These are phyloP conservation scores for Odontomyia ornata DNA, from an alignment of 2,888 invertebrate species.

Conservation along the genomic window DNA sequence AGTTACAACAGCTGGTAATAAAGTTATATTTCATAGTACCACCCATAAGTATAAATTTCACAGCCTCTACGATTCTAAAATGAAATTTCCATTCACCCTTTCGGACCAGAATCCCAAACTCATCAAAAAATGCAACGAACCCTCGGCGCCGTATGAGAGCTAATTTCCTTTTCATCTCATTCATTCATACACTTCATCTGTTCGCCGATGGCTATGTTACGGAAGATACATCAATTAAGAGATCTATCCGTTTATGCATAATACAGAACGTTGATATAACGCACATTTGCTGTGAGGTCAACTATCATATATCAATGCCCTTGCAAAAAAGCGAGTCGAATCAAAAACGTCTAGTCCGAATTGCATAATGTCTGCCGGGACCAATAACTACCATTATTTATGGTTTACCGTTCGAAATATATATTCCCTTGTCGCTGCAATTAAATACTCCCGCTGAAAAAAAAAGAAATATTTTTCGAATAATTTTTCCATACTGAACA, in stretches of 20 bases:
- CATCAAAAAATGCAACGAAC: no score
- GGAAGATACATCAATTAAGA: conserved; percentile 42
- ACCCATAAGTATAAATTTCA: conserved; percentile 35
- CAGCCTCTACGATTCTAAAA: conserved; percentile 13
- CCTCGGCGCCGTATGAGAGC: not conserved
- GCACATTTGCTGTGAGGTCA: conserved; percentile 27
- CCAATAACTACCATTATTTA: conserved; percentile 39
- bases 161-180: conserved; percentile 5
- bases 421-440: conserved; percentile 26
- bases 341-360: conserved; percentile 26
- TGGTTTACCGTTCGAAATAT: conserved; percentile 23
- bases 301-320: conserved; percentile 25
- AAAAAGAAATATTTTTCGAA: conserved; percentile 13
- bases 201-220: not conserved
- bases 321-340: conserved; percentile 31
- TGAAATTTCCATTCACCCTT: conserved; percentile 31
- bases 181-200: not conserved
- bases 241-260: conserved; percentile 29
- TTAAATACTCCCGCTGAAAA: not conserved
- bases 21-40: conserved; percentile 15
- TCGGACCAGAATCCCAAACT: not conserved
- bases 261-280: conserved; percentile 22
- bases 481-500: conserved; percentile 18
- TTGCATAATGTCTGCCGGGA: conserved; percentile 30
- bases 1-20: conserved; percentile 26